phyloP scores from a whole-genome alignment of 2,113 vertebrate species.

The Trachemys scripta region DNA sequence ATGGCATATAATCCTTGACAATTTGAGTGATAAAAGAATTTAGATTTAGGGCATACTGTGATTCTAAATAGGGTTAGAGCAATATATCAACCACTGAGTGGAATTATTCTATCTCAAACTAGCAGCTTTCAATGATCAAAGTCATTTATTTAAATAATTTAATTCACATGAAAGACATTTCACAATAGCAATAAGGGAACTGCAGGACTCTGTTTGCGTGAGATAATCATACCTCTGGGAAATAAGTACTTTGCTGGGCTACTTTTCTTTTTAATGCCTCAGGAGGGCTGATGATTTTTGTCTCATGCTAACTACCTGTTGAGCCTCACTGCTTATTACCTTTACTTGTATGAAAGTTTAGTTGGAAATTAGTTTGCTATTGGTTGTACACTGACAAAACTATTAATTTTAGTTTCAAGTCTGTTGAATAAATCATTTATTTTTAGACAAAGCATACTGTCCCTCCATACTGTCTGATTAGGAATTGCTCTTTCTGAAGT shows the following conservation, averaged over 20 bases:
- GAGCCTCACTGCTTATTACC: not conserved
- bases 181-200: not conserved
- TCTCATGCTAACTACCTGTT: not conserved
- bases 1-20: not conserved
- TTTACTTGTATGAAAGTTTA: not conserved
- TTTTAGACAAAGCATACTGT: accelerated
- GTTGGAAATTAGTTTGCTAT: not conserved
- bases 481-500: not conserved
- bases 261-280: not conserved
- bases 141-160: not conserved
- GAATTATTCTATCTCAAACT: not conserved
- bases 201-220: not conserved
- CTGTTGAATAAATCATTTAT: not conserved
- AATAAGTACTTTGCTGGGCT: not conserved
- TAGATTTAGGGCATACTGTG: not conserved
- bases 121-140: not conserved
- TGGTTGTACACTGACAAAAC: not conserved
- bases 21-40: not conserved
- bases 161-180: not conserved
- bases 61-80: not conserved
- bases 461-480: not conserved
- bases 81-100: not conserved
- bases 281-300: not conserved
- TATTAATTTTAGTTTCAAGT: not conserved
- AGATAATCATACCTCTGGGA: not conserved